These are phyloP conservation scores for Podiceps cristatus DNA, from an alignment of 2,113 vertebrate species.

Conservation along the genomic window DNA sequence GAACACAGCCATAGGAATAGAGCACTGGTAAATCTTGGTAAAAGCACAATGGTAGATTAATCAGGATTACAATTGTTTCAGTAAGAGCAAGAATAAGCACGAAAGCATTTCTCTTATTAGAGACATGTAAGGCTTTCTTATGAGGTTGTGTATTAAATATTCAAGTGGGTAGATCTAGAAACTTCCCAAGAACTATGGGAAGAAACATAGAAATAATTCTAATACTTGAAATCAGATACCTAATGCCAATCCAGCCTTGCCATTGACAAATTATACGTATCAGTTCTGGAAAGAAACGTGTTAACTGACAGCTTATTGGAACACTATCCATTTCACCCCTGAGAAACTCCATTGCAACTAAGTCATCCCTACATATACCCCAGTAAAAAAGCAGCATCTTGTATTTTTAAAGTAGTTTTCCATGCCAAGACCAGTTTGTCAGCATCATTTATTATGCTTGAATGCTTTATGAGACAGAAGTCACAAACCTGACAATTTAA, in stretches of 20 bases:
- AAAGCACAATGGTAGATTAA: not conserved
- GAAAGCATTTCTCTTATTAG: not conserved
- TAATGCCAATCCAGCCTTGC: not conserved
- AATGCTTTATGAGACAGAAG: not conserved
- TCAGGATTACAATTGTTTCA: not conserved
- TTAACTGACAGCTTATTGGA: not conserved
- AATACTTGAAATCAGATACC: not conserved
- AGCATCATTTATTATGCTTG: not conserved
- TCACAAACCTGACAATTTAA: not conserved
- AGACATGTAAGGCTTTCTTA: not conserved
- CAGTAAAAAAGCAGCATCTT: not conserved
- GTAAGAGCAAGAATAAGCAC: not conserved
- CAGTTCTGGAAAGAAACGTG: not conserved
- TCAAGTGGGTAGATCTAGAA: not conserved
- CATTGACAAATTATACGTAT: not conserved
- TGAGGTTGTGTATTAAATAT: not conserved
- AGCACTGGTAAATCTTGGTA: not conserved
- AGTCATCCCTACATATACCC: not conserved
- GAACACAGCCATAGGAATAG: not conserved
- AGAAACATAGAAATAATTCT: not conserved
- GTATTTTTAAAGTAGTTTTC: conserved; percentile 16
- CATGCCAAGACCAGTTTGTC: not conserved
- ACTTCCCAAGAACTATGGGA: not conserved
- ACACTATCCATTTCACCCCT: not conserved
- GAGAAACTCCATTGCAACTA: not conserved